Evolutionary conservation across 2,888 invertebrate species (phyloP).

Genomic region (Tyria jacobaeae): DNA sequence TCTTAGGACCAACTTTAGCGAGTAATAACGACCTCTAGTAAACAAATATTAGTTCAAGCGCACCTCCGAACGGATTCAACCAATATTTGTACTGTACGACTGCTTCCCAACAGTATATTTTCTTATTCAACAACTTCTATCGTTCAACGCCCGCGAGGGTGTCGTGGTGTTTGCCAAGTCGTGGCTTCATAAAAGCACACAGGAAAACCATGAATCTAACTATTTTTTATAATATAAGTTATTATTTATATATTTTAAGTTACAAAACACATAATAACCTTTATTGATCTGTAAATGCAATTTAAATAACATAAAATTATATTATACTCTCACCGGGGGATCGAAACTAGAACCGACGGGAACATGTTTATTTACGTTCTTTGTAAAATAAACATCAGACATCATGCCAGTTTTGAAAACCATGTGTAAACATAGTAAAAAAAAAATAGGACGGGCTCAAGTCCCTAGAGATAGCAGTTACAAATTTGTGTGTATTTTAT

Average conservation of each 20-base stretch:
- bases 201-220: constrained; percentile 51
- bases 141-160: constrained; percentile 74
- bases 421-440: constrained; percentile 63
- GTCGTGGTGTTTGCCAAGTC: constrained; percentile 72
- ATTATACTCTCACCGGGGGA: constrained; percentile 34
- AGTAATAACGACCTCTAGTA: constrained; percentile 76
- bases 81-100: constrained; percentile 81
- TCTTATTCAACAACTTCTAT: constrained; percentile 81
- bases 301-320: constrained; percentile 37
- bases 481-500: constrained; percentile 68
- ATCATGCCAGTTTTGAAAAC: constrained; percentile 48
- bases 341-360: constrained; percentile 27
- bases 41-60: constrained; percentile 79
- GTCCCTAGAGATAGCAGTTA: constrained; percentile 60
- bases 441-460: constrained; percentile 50
- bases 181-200: constrained; percentile 62
- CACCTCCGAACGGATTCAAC: constrained; percentile 80
- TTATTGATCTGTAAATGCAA: constrained; percentile 23
- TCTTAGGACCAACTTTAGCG: constrained; percentile 59
- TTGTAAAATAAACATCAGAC: constrained; percentile 48
- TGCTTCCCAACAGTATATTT: constrained; percentile 82
- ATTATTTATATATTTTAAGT: constrained; percentile 22
- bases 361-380: constrained; percentile 45
- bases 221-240: constrained; percentile 23
- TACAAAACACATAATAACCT: constrained; percentile 19